phyloP scores from a whole-genome alignment of 1,140 invertebrate genomes.

The Ganaspis sp. region DNA sequence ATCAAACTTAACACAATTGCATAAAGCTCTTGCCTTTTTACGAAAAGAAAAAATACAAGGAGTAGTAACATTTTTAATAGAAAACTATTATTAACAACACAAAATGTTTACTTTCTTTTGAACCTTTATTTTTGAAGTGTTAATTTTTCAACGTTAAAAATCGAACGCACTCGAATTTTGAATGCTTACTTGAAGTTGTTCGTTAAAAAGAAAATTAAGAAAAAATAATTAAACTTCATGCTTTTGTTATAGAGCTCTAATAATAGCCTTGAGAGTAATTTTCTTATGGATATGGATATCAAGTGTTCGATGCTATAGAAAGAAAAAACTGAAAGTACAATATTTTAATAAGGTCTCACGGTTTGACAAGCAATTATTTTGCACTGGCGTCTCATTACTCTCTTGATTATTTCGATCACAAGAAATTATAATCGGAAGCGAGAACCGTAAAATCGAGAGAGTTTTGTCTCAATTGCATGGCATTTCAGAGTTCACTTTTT shows the following conservation, averaged over 20 bases:
- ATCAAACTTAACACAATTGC: too few species aligned
- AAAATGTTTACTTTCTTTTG: too few species aligned
- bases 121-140: too few species aligned
- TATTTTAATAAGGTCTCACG: slow-evolving; percentile 14
- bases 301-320: not conserved
- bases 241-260: not conserved
- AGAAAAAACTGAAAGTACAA: not conserved
- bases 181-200: too few species aligned
- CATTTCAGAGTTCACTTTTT: not conserved
- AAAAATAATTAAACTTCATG: not conserved
- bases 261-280: not conserved
- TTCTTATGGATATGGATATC: not conserved
- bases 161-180: too few species aligned
- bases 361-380: slow-evolving; percentile 24
- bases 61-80: too few species aligned
- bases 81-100: too few species aligned
- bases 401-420: not conserved
- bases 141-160: too few species aligned
- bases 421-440: slow-evolving; percentile 24
- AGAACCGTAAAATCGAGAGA: not conserved
- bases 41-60: too few species aligned
- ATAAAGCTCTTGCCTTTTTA: too few species aligned
- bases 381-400: not conserved
- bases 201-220: not conserved
- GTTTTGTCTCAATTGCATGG: not conserved